phyloP scores from a whole-genome alignment of 2,888 invertebrate genomes.

The Eupelmus urozonus region DNA sequence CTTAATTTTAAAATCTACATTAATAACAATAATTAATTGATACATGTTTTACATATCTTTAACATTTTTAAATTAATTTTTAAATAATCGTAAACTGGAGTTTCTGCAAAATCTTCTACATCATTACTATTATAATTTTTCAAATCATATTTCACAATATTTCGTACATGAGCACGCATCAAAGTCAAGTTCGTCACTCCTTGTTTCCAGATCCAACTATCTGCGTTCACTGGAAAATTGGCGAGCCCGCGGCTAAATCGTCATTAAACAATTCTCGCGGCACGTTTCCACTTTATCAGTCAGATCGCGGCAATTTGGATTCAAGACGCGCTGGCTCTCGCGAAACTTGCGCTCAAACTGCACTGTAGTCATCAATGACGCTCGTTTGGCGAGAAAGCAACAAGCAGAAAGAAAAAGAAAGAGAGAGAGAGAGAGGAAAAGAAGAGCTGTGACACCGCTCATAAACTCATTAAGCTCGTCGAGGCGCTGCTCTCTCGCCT shows the following conservation, averaged over 20 bases:
- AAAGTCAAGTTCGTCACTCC: slow-evolving; percentile 19
- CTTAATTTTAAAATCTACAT: neutral
- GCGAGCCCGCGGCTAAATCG: slow-evolving; percentile 42
- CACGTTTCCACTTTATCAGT: slow-evolving; percentile 50
- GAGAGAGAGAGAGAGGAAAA: neutral
- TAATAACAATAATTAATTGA: slow-evolving; percentile 3
- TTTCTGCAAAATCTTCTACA: neutral
- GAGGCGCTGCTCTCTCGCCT: too few relatives aligned
- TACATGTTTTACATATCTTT: too few relatives aligned
- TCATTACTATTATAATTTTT: neutral
- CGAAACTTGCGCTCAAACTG: neutral
- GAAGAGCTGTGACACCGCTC: slow-evolving; percentile 62
- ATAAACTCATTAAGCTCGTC: slow-evolving; percentile 69
- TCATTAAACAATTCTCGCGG: slow-evolving; percentile 50
- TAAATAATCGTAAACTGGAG: too few relatives aligned
- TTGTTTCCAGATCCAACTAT: slow-evolving; percentile 12
- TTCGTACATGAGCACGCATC: neutral
- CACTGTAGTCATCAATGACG: neutral
- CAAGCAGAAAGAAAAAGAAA: neutral
- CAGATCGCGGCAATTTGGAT: slow-evolving; percentile 48
- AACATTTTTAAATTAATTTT: too few relatives aligned
- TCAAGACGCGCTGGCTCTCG: slow-evolving; percentile 15
- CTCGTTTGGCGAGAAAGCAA: neutral
- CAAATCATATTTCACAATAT: neutral
- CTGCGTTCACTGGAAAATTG: slow-evolving; percentile 37